These are phyloP conservation scores for Nineta flava DNA, from an alignment of 2,888 invertebrate species.

Conservation along the genomic window DNA sequence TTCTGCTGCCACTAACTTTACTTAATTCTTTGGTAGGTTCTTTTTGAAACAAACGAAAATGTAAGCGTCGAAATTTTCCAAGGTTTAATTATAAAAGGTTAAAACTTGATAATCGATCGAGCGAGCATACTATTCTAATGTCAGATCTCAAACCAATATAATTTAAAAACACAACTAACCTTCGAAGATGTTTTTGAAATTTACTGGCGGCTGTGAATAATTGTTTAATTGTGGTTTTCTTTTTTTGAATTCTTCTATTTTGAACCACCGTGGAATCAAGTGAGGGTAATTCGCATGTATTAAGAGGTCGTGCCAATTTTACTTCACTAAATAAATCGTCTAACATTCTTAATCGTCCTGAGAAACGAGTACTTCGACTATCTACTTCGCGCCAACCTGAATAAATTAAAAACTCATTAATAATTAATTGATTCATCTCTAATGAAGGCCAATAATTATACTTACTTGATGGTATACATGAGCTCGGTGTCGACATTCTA, in stretches of 20 bases:
- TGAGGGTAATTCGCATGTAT: slow-evolving; percentile 43
- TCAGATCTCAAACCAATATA: no score
- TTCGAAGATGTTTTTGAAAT: slow-evolving; percentile 83
- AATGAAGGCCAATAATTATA: slow-evolving; percentile 14
- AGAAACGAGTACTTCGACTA: slow-evolving; percentile 42
- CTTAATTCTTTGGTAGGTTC: no score
- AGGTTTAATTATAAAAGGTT: no score
- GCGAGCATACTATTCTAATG: no score
- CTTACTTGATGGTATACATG: slow-evolving; percentile 83
- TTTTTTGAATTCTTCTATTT: slow-evolving; percentile 60
- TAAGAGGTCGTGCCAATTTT: slow-evolving; percentile 36
- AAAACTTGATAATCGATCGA: no score
- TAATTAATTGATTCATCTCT: background rate
- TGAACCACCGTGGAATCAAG: slow-evolving; percentile 42
- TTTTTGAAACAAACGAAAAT: no score
- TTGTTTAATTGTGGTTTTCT: slow-evolving; percentile 81
- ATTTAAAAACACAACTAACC: slow-evolving; percentile 33
- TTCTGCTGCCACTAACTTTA: no score
- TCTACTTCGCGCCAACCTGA: slow-evolving; percentile 78
- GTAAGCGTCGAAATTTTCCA: no score
- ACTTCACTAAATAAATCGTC: slow-evolving; percentile 61
- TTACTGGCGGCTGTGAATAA: slow-evolving; percentile 92
- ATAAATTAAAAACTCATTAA: slow-evolving; percentile 2
- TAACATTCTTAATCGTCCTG: slow-evolving; percentile 52
- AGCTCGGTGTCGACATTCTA: slow-evolving; percentile 60